phyloP scores from a whole-genome alignment of 1,140 invertebrate genomes.

The Triops longicaudatus region DNA sequence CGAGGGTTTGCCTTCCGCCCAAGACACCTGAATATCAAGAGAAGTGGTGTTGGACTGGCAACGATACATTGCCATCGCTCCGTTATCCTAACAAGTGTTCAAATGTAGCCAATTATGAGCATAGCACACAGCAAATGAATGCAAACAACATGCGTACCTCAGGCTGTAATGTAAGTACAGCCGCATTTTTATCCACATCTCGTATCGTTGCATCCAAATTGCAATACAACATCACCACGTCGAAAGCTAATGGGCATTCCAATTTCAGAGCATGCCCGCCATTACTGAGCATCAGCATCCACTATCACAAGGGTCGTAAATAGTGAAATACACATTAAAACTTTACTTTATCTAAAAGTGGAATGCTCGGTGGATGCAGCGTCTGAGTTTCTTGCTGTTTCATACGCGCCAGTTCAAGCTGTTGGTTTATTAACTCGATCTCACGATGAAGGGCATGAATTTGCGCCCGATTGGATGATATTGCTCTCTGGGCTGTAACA shows the following conservation, averaged over 20 bases:
- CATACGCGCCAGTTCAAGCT: not conserved
- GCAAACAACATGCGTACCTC: not conserved
- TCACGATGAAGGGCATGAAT: not conserved
- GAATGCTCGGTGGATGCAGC: not conserved
- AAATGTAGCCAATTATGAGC: not conserved
- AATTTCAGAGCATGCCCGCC: not conserved
- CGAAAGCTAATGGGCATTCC: not conserved
- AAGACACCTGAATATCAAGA: not conserved
- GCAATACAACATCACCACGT: not conserved
- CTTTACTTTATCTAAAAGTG: not conserved
- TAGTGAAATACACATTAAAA: not conserved
- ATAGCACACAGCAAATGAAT: not conserved
- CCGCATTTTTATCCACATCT: slow-evolving; percentile 12
- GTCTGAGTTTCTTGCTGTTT: not conserved
- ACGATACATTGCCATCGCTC: not conserved
- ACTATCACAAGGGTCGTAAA: not conserved
- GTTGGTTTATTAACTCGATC: not conserved
- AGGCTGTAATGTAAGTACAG: not conserved
- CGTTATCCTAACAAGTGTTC: not conserved
- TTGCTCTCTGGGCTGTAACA: not conserved
- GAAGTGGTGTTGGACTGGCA: not conserved
- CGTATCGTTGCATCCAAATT: not conserved
- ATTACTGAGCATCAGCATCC: not conserved
- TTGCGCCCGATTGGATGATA: not conserved
- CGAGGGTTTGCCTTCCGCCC: not conserved